Base-by-base conservation (phyloP, 1,140 invertebrate genomes). In the Caligus rogercresseyi region DNA sequence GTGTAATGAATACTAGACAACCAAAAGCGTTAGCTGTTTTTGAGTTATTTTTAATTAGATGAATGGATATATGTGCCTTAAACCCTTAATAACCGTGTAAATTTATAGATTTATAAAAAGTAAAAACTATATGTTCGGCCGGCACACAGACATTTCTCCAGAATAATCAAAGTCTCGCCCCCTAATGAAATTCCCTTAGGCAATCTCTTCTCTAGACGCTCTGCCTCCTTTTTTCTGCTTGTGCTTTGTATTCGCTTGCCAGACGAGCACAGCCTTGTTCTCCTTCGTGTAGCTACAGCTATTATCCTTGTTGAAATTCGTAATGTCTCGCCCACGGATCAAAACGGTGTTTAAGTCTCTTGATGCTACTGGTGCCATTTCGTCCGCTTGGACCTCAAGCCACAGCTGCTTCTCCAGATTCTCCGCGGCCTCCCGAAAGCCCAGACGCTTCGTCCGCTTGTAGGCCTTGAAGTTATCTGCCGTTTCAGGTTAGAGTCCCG, bases 171-270 rank as follows among this genome's bases (percentile, higher is more conserved):
- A n/a, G n/a, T n/a, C n/a, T n/a, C n/a, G n/a, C n/a, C n/a, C n/a
- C n/a, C n/a, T n/a, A n/a, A n/a, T n/a, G n/a, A n/a, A n/a, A n/a
- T n/a, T n/a, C n/a, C n/a, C n/a, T n/a, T n/a, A n/a, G n/a, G n/a
- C n/a, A n/a, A n/a, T n/a, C 74, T 97, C 93, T 72, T 98, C 97
- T 73, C 98, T 94, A 52, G 97, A 92, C 64, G 92, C 80, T 72
- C 97, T 90, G 74, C 98, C 94, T 75, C 98, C 94, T 72, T 98
- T 98, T 80, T 98, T 97, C 71, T 97, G 91, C 73, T 98, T 94
- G 11, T 92, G 78, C 74, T 99, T 95, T 3, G 90, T 93, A 74
- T 98, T 98, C 0, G 90, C 89, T 75, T 98, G 93, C 71, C 95
- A 88, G 71, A 89, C 91, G 73, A 94, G 81, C 3, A 98, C 82